Base-by-base conservation (phyloP, 2,888 invertebrate genomes). In the Drosophila peninsularis region DNA sequence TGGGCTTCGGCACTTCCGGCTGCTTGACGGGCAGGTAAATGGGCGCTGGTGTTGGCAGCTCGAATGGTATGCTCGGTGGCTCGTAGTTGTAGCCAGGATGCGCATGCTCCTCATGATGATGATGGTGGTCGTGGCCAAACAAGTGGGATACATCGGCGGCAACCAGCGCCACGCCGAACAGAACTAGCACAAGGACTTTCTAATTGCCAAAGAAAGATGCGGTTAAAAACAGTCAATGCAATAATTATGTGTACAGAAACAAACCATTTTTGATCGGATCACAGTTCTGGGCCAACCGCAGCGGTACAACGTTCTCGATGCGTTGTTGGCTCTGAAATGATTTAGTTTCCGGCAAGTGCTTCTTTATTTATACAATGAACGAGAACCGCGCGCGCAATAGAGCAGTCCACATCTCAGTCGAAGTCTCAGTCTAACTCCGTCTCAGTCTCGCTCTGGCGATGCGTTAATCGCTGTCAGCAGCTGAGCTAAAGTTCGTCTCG, bases 111-210 rank as follows among this genome's bases (percentile, higher is more conserved):
- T 71, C 67, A 17, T 75, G 63, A 5, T 89, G 75, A 44, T 83
- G 61, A 36, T 81, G 54, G n/a, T 80, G 72, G 19, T 88, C 78
- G 19, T 88, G 67, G 2, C 65, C 81, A 50, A 89, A 76, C 9
- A 90, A 49, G 68, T 90, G 91, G 27, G 90, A 90, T 0, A 90
- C 90, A 80, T 90, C 90, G 19, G 90, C 89, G 49, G 87, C 80
- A 13, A 69, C 91, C 55, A 90, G 53, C 5, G 88, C 80, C 47
- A 82, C 54, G 34, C 72, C 69, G 56, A 78, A 76, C 45, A 90
- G 17, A 49, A 68, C 65, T 21, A 90, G 52, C 39, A 85, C 49
- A 24, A 91, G 70, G 68, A 87, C 19, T 80, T 89, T 90, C 91
- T 90, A 70, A 30, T 58, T 21, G 10, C 21, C 7, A 53, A 6